Percentiles rank a stretch among this genome's conserved stretches.
Conservation (phyloP, 1,140 invertebrate genomes). For the Bombus picipes region DNA sequence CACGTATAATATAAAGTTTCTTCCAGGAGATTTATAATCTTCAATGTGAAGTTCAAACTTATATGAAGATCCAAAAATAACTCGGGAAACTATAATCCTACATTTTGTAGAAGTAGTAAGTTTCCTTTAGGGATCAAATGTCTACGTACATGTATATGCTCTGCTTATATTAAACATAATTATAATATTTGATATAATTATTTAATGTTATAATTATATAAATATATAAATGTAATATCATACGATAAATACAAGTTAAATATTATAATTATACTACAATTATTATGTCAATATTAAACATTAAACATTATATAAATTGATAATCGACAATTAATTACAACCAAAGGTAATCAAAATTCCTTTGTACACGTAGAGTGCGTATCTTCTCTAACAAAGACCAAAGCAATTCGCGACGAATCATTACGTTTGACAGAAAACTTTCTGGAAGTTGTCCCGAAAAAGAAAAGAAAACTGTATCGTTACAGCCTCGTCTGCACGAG, state of each 20-base stretch:
- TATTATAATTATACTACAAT: background rate
- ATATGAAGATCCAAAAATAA: background rate
- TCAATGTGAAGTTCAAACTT: background rate
- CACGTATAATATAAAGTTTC: background rate
- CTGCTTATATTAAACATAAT: background rate
- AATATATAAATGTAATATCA: background rate
- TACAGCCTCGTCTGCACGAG: slow-evolving; percentile 90
- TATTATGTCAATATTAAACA: too few relatives aligned
- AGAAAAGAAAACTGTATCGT: background rate
- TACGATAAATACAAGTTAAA: background rate
- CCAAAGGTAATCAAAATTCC: background rate
- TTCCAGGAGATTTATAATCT: background rate
- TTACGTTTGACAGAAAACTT: background rate
- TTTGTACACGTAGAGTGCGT: too few relatives aligned
- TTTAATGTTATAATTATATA: too few relatives aligned
- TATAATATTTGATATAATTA: too few relatives aligned
- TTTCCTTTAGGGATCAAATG: background rate
- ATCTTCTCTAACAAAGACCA: background rate
- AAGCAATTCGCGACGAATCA: background rate
- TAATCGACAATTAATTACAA: background rate
- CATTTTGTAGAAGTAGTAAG: background rate
- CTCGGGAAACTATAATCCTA: background rate
- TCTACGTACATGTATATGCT: background rate
- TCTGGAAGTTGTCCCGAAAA: rapidly evolving
- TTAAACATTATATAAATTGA: background rate